Evolutionary conservation across 2,113 vertebrate species (phyloP), one percentile per base, ranked within the genome.

Genomic region (Kryptolebias marmoratus): DNA sequence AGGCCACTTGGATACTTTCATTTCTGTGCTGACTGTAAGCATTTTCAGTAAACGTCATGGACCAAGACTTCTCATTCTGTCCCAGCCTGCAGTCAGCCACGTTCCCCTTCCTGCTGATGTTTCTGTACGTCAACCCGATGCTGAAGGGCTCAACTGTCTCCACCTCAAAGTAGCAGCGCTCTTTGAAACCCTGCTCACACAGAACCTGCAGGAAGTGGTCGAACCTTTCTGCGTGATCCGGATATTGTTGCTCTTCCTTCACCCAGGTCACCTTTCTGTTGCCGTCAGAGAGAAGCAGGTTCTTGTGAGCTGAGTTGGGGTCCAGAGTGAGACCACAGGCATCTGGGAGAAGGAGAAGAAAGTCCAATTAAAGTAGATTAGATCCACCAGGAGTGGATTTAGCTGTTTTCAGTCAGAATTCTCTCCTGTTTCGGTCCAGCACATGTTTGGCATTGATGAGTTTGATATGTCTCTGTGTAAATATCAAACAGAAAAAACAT

Each of bases 81-180:
- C 79, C 90, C 16, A 90, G 57, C 42, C 48, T 74, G 55, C 75
- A 74, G 0, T 79, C 75, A 0, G 13, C 14, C 0, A 0, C 1
- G 2, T 36, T 10, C 1, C 77, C 77, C 16, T 79, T 83, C 58
- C 76, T 68, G 28, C 30, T 68, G 16, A 75, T 85, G 22, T 1
- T 67, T 71, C 9, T 79, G 88, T 90, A 88, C 0, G 85, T 80
- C 1, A 92, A 44, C 1, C 88, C 90, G 0, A 82, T 22, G 6
- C 18, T 78, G 0, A 83, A 61, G 11, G 30, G 59, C 44, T 75
- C 65, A 0, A 14, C 28, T 42, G 64, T 62, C 4, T 93, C 84
- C 0, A 82, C 22, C 80, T 91, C 89, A 63, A 80, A 87, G 82
- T 90, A 93, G 42, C 64, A 83, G 28, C 80, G 69, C 2, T 2